Evolutionary conservation across 2,888 invertebrate species (phyloP), one percentile per base, ranked within the genome.

Genomic region (Sphecodes monilicornis): DNA sequence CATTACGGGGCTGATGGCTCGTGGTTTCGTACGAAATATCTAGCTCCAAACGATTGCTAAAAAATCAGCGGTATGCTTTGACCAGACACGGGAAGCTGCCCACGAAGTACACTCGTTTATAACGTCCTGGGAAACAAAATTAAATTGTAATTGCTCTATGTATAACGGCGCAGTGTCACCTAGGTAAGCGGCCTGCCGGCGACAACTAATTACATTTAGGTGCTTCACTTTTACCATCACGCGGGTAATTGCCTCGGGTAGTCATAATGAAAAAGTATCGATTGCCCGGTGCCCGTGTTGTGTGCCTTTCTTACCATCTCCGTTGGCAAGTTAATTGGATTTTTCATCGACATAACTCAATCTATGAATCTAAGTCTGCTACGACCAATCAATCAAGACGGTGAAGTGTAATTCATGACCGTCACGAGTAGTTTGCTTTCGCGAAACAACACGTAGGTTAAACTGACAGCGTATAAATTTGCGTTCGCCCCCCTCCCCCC

Each of bases 151-250:
- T 90, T 90, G 91, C 87, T 77, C 88, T 86, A 88, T 89, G 88
- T 90, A 91, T 88, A 90, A 87, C 88, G 86, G 76, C 77, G 86
- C 79, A 81, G 85, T 85, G 83, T 89, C 80, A 84, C 78, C 86
- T 89, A 88, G 91, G 91, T 89, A 87, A 90, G 88, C 89, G 88
- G 86, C 87, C 83, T 86, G 87, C 86, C 85, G 89, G 89, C 88
- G 89, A 90, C 88, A 90, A 90, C 90, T 91, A 92, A 92, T 92
- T 92, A 90, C 90, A 91, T 92, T 90, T 90, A 87, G 90, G 86
- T 89, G 86, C 88, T 89, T 88, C 88, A 90, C 87, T 88, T 90
- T 91, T 90, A 89, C 88, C 87, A 85, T 82, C 86, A 86, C 86
- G 85, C 84, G 82, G 82, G 89, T 90, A 89, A 89, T 90, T 88